Evolutionary conservation across 2,888 invertebrate genomes (phyloP).

Genomic region (Rhingia campestris): DNA sequence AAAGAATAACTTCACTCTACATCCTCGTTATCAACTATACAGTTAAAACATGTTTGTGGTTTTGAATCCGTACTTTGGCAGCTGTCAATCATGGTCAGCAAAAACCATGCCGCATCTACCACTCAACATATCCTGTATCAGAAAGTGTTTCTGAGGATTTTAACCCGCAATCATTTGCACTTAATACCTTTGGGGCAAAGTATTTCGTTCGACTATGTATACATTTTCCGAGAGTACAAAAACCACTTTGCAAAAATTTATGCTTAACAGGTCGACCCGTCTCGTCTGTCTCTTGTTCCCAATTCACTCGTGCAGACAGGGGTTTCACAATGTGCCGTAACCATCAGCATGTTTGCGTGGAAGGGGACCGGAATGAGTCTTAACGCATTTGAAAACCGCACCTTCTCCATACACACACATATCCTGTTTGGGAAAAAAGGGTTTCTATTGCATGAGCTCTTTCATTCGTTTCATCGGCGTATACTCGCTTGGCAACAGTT

Average conservation of each 20-base stretch:
- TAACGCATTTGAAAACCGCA: conserved; percentile 5
- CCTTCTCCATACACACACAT: conserved; percentile 1
- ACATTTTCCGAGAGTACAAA: neutral
- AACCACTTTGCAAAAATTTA: conserved; percentile 20
- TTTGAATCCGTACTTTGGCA: neutral
- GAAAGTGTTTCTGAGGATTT: neutral
- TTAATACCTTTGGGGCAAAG: conserved; percentile 3
- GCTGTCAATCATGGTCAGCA: neutral
- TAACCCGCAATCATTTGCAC: conserved; percentile 12
- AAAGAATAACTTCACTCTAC: too few relatives aligned
- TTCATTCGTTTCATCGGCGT: conserved; percentile 5
- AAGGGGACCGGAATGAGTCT: neutral
- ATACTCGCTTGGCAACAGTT: conserved; percentile 40
- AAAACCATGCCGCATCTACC: neutral
- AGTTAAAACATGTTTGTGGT: too few relatives aligned
- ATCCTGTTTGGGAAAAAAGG: neutral
- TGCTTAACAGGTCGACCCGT: neutral
- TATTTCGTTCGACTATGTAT: neutral
- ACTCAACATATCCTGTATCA: neutral
- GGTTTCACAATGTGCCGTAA: neutral
- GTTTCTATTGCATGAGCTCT: conserved; percentile 12
- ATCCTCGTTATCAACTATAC: too few relatives aligned
- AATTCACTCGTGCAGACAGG: conserved; percentile 8
- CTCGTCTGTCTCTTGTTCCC: neutral
- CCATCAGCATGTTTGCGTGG: too few relatives aligned